Evolutionary conservation across 2,888 invertebrate genomes (phyloP).

Genomic region (Metellina segmentata): DNA sequence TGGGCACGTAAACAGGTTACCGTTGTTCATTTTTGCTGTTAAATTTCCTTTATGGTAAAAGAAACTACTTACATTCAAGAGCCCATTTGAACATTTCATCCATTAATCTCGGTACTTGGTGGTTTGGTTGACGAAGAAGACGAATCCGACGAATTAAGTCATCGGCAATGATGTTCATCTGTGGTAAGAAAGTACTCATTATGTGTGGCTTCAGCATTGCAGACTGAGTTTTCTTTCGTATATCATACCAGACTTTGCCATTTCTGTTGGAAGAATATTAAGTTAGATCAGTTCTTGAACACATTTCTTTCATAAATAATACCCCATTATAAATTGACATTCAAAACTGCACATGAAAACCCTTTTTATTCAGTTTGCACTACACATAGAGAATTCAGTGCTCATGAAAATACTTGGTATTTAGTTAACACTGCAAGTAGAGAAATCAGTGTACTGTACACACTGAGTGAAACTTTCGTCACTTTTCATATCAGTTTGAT

Average conservation of each 20-base stretch:
- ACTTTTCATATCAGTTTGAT: too few relatives aligned
- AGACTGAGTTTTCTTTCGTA: slow-evolving; percentile 93
- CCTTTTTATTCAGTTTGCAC: too few relatives aligned
- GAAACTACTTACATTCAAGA: slow-evolving; percentile 88
- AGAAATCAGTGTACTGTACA: too few relatives aligned
- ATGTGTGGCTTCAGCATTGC: slow-evolving; percentile 92
- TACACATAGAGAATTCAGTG: too few relatives aligned
- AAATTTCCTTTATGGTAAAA: background rate
- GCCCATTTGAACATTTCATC: slow-evolving; percentile 96
- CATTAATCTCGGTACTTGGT: slow-evolving; percentile 90
- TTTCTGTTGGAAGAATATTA: slow-evolving; percentile 84
- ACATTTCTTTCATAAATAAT: background rate
- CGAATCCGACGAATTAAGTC: slow-evolving; percentile 84
- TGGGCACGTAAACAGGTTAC: too few relatives aligned
- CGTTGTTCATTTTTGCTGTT: background rate
- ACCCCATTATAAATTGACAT: background rate
- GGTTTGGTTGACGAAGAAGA: slow-evolving; percentile 69
- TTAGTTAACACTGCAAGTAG: too few relatives aligned
- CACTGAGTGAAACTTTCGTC: too few relatives aligned
- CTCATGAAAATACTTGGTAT: too few relatives aligned
- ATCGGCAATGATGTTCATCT: slow-evolving; percentile 87
- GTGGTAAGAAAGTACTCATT: slow-evolving; percentile 87
- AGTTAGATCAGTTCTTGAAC: background rate
- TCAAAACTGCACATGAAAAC: background rate
- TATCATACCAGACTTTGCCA: slow-evolving; percentile 94